Conservation (phyloP, 2,797 vertebrate genomes). For the Myoxocephalus aenaeus region DNA sequence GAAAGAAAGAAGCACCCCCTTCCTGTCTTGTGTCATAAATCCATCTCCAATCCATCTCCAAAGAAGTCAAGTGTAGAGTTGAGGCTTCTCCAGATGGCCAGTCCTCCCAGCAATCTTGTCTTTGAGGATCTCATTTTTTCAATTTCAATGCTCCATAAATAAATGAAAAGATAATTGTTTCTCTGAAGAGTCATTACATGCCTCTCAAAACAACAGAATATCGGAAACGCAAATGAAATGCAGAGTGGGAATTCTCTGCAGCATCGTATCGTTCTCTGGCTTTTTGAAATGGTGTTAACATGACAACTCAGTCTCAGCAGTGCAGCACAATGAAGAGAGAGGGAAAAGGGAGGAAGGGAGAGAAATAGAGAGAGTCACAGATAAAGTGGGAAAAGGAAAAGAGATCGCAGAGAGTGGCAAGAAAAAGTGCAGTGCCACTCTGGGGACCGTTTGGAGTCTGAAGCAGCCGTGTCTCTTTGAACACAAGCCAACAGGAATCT, state of each 20-base stretch:
- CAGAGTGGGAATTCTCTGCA: constrained; percentile 15
- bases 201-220: constrained; percentile 4
- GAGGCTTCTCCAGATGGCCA: neutral
- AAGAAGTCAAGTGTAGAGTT: neutral
- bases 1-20: neutral
- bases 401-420: constrained; percentile 37
- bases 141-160: neutral
- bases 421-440: constrained; percentile 63
- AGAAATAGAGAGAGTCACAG: constrained; percentile 6
- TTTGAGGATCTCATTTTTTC: neutral
- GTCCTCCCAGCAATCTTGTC: neutral
- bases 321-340: constrained; percentile 38
- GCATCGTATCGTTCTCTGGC: constrained; percentile 26
- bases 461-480: constrained; percentile 66
- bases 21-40: neutral
- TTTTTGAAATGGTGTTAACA: constrained; percentile 51
- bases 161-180: neutral
- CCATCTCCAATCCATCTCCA: neutral
- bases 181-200: constrained; percentile 21
- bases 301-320: constrained; percentile 44
- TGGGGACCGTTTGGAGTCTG: constrained; percentile 67
- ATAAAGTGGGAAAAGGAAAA: constrained; percentile 37
- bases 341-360: neutral
- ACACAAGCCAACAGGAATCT: constrained; percentile 61
- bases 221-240: too few relatives aligned